A percentile compares a stretch with the other conserved stretches of the same genome.
Evolutionary conservation across 2,113 vertebrate genomes (phyloP).

Genomic region (Ptyas mucosa): DNA sequence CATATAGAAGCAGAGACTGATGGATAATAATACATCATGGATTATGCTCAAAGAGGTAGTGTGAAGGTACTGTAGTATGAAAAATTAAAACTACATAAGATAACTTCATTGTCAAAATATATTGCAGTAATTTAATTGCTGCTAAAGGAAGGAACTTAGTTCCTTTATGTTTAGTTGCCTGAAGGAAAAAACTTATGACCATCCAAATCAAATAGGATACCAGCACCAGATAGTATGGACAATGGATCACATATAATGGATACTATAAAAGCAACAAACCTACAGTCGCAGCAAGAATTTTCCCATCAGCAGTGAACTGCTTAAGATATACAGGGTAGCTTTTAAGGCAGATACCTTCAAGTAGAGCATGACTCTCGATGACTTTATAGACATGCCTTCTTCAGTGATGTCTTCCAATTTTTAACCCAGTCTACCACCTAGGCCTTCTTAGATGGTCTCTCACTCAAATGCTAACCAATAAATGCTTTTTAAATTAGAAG

Average conservation of each 20-base stretch:
- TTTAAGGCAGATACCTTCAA: neutral
- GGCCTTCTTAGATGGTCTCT: too few species aligned
- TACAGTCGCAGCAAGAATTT: neutral
- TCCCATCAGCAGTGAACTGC: neutral
- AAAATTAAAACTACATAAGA: neutral
- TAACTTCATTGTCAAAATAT: neutral
- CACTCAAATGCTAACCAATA: too few species aligned
- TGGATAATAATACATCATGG: neutral
- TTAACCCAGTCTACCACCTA: too few species aligned
- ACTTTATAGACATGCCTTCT: too few species aligned
- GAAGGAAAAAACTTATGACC: too few species aligned
- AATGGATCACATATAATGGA: neutral
- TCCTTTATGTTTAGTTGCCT: too few species aligned
- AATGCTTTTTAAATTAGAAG: too few species aligned
- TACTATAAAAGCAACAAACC: neutral
- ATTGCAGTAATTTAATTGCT: too few species aligned
- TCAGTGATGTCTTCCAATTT: too few species aligned
- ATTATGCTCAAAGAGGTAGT: neutral
- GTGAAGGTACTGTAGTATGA: neutral
- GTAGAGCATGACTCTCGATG: neutral
- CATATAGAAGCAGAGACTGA: neutral
- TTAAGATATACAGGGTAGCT: neutral
- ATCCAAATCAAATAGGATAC: too few species aligned
- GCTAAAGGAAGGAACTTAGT: too few species aligned
- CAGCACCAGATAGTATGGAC: too few species aligned